phyloP scores from a whole-genome alignment of 2,888 invertebrate genomes.

The Trisateles emortualis region DNA sequence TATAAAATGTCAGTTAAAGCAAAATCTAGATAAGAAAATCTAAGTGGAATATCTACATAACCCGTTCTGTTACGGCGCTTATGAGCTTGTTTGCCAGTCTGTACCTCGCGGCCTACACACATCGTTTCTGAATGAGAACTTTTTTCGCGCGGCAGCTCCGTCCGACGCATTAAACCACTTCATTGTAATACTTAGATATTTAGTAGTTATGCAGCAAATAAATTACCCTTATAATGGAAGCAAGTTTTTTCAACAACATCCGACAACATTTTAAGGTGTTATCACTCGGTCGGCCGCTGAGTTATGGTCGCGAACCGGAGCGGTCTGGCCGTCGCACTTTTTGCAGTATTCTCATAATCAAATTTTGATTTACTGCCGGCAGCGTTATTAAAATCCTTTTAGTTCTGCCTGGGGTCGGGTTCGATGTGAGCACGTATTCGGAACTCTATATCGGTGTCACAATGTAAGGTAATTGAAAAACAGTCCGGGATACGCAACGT shows the following conservation, averaged over 20 bases:
- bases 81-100: constrained; percentile 19
- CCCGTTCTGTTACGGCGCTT: too few species aligned
- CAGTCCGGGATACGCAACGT: constrained; percentile 37
- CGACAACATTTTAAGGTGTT: constrained; percentile 71
- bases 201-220: constrained; percentile 70
- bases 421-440: constrained; percentile 43
- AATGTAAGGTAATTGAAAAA: constrained; percentile 66
- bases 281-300: constrained; percentile 63
- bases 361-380: constrained; percentile 77
- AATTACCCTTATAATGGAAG: constrained; percentile 67
- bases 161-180: constrained; percentile 66
- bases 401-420: constrained; percentile 50
- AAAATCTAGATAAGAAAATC: too few species aligned
- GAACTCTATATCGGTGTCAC: constrained; percentile 53
- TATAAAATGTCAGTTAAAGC: too few species aligned
- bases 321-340: constrained; percentile 51
- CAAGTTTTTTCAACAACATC: constrained; percentile 63
- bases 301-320: constrained; percentile 57
- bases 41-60: too few species aligned
- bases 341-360: constrained; percentile 73
- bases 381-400: constrained; percentile 72
- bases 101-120: constrained; percentile 50
- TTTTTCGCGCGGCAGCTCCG: constrained; percentile 52
- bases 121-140: constrained; percentile 61
- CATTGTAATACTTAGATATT: constrained; percentile 78